Evolutionary conservation across 2,113 vertebrate species (phyloP), one percentile per base, ranked within the genome.

Genomic region (Circaetus cinerascens): DNA sequence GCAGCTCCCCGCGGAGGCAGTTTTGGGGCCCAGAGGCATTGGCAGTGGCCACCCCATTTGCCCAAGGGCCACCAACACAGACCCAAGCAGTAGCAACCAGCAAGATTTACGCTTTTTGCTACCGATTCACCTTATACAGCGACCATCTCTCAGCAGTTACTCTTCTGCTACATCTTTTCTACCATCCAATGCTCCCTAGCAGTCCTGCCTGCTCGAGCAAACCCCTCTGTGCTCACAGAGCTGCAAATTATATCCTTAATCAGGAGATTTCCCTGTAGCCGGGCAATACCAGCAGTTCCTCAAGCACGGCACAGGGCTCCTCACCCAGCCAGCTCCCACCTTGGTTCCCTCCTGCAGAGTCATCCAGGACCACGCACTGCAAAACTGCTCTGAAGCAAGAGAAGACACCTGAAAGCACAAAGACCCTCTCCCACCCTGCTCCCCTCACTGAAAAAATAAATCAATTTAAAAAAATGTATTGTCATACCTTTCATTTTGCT

Each of bases 241-340:
- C 38, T 34, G n/a, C 7, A 1, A 6, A 6, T 5, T 12, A 8
- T 0, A 32, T 1, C 57, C 10, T 17, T 13, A 3, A 7, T 0
- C 10, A 8, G 59, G 22, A 25, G 41, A 5, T 1, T 18, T 16
- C 6, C 1, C 16, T 13, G 41, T 3, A 4, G 22, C 27, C 10
- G 19, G 50, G 50, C 41, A 75, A 34, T 6, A 6, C 17, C 55
- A 32, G 74, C 4, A 1, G 63, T 4, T 48, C 64, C 76, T 19
- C 5, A 4, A 34, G 20, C 38, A 9, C 0, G 1, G 57, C 57
- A 48, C 46, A 12, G 17, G 48, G 68, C 14, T 60, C 34, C 64
- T 40, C 56, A 22, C 34, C 55, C 62, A 41, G 5, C 21, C 11
- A 2, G 10, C 38, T 29, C 48, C 51, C 38, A 22, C 5, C 55